Evolutionary conservation across 1,140 invertebrate genomes (phyloP), one percentile per base, ranked within the genome.

Genomic region (Drosophila teissieri): DNA sequence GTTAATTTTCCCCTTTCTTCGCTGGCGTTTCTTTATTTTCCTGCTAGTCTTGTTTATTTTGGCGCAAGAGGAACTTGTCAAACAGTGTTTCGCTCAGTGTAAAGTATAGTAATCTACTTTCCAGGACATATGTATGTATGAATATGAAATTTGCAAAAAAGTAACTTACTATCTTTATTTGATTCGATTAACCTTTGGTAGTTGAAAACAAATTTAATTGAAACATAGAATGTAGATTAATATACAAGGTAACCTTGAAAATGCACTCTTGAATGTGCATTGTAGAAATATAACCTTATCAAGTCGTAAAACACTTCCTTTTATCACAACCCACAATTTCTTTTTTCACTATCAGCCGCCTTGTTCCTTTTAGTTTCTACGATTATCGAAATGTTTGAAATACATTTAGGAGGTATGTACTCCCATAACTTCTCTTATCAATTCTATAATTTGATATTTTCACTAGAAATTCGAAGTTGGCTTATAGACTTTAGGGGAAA

Each of bases 401-500:
- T n/a, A 48, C 12, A 46, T 34, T 17, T 19, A 36, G 45, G 40
- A 27, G 22, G 27, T 45, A 27, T n/a, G 27, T 34, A 57, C 55
- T 40, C 19, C 24, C 34, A 57, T 57, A 24, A 10, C 12, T 62
- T 57, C 37, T 48, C 42, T 3, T 46, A 27, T 10, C 31, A 31
- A 10, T 8, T 31, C 7, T 3, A 31, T 10, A 10, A 31, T 31
- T 31, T 31, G 31, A 11, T 10, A 62, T 8, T 48, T 62, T 14
- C 3, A 3, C 31, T 14, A 22, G 24, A 62, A 31, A 46, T 22
- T 6, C 22, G 19, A 14, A 27, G 44, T 17, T 4, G 19, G 7
- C 11, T 60, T 62, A 62, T 62, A 34, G n/a, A 7, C 6, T 31
- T 22, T 31, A 56, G 58, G 76, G 77, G 76, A 85, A 77, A 72